Conservation (phyloP, 2,113 vertebrate genomes). For the Artemisiospiza belli region DNA sequence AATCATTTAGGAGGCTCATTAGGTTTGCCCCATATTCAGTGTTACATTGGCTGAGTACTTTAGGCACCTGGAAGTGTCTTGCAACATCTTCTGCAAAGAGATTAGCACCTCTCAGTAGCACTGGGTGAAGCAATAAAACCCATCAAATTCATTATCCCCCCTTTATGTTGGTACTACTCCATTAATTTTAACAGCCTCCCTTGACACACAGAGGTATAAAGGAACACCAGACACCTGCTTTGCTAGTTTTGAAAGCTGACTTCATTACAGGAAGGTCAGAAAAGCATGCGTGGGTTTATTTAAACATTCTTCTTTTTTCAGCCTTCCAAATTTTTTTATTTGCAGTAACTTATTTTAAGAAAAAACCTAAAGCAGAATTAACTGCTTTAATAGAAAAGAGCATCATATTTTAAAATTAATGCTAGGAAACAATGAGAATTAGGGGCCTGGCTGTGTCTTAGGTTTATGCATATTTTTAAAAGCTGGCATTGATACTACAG, state of each 20-base stretch:
- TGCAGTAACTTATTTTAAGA: neutral
- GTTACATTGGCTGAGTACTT: neutral
- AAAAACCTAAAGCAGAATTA: neutral
- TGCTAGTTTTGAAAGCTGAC: neutral
- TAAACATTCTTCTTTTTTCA: neutral
- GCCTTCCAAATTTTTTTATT: neutral
- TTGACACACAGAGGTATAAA: neutral
- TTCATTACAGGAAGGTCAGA: neutral
- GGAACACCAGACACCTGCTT: neutral
- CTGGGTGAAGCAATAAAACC: neutral
- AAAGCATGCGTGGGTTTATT: neutral
- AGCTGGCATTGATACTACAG: neutral
- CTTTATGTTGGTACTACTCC: neutral
- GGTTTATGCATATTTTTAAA: neutral
- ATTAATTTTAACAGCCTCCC: neutral
- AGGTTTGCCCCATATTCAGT: neutral
- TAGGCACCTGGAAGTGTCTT: neutral
- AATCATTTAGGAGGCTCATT: constrained; percentile 23
- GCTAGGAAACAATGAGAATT: neutral
- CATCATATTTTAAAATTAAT: neutral
- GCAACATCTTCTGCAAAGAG: neutral
- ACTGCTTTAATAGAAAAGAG: neutral
- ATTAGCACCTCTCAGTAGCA: neutral
- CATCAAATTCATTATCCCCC: neutral
- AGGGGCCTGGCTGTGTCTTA: neutral